Conservation (phyloP, 2,113 vertebrate genomes). For the Phodopus roborovskii region DNA sequence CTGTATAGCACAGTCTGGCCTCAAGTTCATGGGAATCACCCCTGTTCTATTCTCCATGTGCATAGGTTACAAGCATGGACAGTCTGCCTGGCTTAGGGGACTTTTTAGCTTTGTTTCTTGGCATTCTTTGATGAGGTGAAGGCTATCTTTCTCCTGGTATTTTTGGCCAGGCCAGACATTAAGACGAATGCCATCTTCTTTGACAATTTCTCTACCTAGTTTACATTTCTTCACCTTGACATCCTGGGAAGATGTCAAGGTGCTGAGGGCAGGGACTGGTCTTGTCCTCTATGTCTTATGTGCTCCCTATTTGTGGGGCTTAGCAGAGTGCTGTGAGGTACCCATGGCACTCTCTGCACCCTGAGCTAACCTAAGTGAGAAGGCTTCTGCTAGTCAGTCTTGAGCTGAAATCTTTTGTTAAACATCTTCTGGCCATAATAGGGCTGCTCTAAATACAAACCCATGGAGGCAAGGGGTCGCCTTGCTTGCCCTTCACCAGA, state of each 20-base stretch:
- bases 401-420: not conserved
- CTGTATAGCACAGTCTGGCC: not conserved
- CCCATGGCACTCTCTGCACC: not conserved
- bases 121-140: not conserved
- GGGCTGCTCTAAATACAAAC: slow-evolving; percentile 34
- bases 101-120: slow-evolving; percentile 24
- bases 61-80: not conserved
- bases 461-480: not conserved
- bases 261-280: not conserved
- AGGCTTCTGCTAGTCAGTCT: not conserved
- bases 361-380: not conserved
- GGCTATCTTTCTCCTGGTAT: not conserved
- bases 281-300: not conserved
- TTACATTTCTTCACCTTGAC: not conserved
- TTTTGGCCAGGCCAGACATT: not conserved
- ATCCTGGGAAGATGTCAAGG: not conserved
- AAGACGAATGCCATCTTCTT: not conserved
- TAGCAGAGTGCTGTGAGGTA: not conserved
- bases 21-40: not conserved
- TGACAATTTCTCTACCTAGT: not conserved
- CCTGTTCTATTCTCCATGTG: not conserved
- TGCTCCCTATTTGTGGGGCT: not conserved
- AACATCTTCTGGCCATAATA: not conserved
- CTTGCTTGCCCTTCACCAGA: not conserved
- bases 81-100: not conserved